Evolutionary conservation across 2,113 vertebrate species (phyloP).

Genomic region (Ellobius talpinus): DNA sequence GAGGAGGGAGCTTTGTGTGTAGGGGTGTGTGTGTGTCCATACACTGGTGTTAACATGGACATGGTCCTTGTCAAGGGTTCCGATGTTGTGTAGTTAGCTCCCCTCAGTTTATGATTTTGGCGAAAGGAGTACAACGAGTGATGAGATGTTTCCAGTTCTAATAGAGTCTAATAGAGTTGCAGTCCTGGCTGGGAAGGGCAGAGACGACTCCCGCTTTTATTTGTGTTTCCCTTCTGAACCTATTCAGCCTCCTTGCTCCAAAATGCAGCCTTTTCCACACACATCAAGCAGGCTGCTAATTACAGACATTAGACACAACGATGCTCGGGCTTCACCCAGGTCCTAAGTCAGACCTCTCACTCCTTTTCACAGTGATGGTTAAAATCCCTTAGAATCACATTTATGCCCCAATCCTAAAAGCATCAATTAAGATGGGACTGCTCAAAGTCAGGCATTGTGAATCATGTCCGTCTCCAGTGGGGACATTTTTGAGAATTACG

Average conservation of each 20-base stretch:
- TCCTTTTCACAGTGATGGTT: constrained; percentile 67
- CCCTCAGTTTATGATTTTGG: constrained; percentile 79
- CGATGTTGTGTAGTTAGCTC: constrained; percentile 76
- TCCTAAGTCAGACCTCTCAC: constrained; percentile 49
- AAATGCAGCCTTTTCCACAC: constrained; percentile 76
- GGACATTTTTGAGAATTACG: constrained; percentile 68
- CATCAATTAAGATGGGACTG: constrained; percentile 73
- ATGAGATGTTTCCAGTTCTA: constrained; percentile 76
- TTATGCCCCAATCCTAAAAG: constrained; percentile 66
- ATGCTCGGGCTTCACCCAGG: constrained; percentile 54
- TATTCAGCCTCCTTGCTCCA: background rate
- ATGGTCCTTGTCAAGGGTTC: constrained; percentile 63
- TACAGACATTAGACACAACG: constrained; percentile 74
- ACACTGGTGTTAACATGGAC: background rate
- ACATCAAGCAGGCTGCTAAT: constrained; percentile 78
- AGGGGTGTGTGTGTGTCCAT: too few species aligned
- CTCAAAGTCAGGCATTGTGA: constrained; percentile 74
- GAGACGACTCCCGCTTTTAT: constrained; percentile 67
- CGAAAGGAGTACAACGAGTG: constrained; percentile 57
- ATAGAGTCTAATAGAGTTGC: constrained; percentile 65
- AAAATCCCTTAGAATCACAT: constrained; percentile 70
- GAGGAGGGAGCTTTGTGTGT: background rate
- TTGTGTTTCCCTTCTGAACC: constrained; percentile 59
- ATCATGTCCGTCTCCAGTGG: constrained; percentile 50
- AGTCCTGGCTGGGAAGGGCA: background rate